Base-by-base conservation (phyloP, 1,140 invertebrate genomes). In the Bathynomus jamesi region DNA sequence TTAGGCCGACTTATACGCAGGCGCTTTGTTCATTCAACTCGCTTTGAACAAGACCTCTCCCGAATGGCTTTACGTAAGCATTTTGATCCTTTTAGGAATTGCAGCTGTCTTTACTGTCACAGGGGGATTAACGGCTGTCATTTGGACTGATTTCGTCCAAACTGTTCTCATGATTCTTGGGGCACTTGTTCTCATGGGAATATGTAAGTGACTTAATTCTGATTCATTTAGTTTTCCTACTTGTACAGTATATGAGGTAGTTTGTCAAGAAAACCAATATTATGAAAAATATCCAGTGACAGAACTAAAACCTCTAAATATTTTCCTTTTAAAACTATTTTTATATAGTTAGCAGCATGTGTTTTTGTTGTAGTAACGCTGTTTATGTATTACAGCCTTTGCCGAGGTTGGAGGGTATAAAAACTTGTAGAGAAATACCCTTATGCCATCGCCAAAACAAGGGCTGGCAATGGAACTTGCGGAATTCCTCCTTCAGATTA, bases 61-160 rank as follows among this genome's bases (percentile, higher is more conserved):
- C 8, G 71, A 71, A 61, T 75, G 76, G 71, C 53, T 86, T 76
- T 86, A 86, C 78, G 21, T 85, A 10, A 80, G 84, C 27, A 84
- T 86, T 28, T 75, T 82, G 2, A 81, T 84, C 29, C 79, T 86
- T 0, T 80, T 86, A 3, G 77, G 80, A 4, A 81, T 86, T 29
- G 84, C 85, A 4, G 84, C 81, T 3, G 24, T 86, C 4, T 86
- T 85, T 76, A 86, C 85, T 21, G 81, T 83, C 40, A 78, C 81
- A 25, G 82, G 85, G 62, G 85, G 86, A 8, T 79, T 87, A 28
- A 83, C 84, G 5, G 84, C 85, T 67, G 86, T 87, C 4, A 86
- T 87, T 28, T 87, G 84, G 84, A 87, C 86, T 5, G 86, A 87
- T 78, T 85, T 84, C 75, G 83, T 86, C 2, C 86, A 87, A 77